Evolutionary conservation across 1,140 invertebrate genomes (phyloP).

Genomic region (Idris sp.): DNA sequence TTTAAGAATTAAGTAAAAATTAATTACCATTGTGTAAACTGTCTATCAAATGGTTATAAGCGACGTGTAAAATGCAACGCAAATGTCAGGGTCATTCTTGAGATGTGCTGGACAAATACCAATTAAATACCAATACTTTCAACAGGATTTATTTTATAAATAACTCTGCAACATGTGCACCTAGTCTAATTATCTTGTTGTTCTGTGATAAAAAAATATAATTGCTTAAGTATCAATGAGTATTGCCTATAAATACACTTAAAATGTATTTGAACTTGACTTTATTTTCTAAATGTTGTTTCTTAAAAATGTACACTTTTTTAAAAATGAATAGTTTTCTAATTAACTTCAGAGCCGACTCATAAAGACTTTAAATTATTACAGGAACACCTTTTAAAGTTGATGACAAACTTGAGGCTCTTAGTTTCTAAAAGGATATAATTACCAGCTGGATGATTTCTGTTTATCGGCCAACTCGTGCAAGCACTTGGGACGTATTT

Average conservation of each 20-base stretch:
- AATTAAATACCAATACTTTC: slow-evolving; percentile 69
- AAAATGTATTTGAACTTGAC: too few species aligned
- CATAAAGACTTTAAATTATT: slow-evolving; percentile 39
- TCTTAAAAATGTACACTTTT: too few species aligned
- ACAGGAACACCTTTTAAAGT: slow-evolving; percentile 37
- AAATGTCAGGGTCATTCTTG: slow-evolving; percentile 74
- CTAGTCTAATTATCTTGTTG: slow-evolving; percentile 42
- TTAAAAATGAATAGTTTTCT: too few species aligned
- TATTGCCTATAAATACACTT: too few species aligned
- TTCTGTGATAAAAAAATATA: slow-evolving; percentile 35
- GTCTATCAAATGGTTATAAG: slow-evolving; percentile 60
- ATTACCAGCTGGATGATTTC: slow-evolving; percentile 51
- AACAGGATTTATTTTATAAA: slow-evolving; percentile 55
- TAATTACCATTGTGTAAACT: slow-evolving; percentile 61
- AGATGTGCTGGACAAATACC: slow-evolving; percentile 63
- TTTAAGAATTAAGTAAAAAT: too few species aligned
- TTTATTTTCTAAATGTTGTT: too few species aligned
- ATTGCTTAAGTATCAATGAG: slow-evolving; percentile 15
- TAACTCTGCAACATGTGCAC: slow-evolving; percentile 36
- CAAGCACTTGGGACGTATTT: slow-evolving; percentile 4
- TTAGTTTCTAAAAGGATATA: slow-evolving; percentile 47
- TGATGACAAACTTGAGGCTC: slow-evolving; percentile 51
- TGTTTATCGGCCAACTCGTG: slow-evolving; percentile 28
- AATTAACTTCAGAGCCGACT: too few species aligned
- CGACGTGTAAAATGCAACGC: slow-evolving; percentile 68